phyloP scores from a whole-genome alignment of 2,797 vertebrate genomes.

The Mus spretus region DNA sequence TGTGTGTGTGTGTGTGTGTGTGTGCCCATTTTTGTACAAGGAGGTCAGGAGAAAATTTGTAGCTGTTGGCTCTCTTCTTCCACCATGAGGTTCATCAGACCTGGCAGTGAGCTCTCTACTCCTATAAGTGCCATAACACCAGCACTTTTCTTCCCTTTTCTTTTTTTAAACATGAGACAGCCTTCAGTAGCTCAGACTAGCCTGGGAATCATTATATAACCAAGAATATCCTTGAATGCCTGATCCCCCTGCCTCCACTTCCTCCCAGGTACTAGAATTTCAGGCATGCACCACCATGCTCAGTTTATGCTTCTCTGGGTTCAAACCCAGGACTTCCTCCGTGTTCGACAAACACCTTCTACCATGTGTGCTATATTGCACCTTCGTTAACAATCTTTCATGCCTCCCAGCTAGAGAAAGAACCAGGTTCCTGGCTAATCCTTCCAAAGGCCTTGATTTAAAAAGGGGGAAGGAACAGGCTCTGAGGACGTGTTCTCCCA shows the following conservation, averaged over 20 bases:
- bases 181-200: background rate
- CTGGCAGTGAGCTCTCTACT: background rate
- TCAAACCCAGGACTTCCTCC: background rate
- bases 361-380: background rate
- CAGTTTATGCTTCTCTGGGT: background rate
- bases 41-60: background rate
- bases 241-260: background rate
- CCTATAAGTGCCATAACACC: background rate
- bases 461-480: background rate
- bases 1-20: too few species aligned
- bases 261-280: background rate
- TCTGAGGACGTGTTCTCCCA: background rate
- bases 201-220: background rate
- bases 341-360: background rate
- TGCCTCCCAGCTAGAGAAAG: background rate
- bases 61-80: background rate
- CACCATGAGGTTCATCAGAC: background rate
- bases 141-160: background rate
- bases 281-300: too few species aligned
- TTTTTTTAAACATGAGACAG: background rate
- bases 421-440: background rate
- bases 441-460: conserved; percentile 39
- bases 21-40: background rate
- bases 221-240: background rate
- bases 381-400: background rate